Conservation (phyloP, 2,113 vertebrate species). For the Caloenas nicobarica region DNA sequence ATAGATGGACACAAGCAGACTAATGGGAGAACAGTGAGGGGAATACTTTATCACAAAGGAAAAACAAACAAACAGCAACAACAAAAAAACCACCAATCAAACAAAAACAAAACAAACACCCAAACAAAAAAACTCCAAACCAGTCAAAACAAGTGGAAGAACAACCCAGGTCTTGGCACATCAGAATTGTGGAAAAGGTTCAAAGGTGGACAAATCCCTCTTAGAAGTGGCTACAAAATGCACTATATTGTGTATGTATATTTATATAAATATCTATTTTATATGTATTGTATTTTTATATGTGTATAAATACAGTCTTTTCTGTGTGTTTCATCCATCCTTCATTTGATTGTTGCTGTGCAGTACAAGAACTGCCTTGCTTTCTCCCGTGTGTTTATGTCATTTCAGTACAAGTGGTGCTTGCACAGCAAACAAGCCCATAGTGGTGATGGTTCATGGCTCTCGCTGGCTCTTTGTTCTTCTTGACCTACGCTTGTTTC, state of each 20-base stretch:
- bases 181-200: neutral
- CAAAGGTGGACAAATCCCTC: neutral
- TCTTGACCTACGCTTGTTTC: neutral
- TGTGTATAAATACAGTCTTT: neutral
- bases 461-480: neutral
- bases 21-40: neutral
- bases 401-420: neutral
- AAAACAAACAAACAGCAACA: neutral
- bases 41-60: neutral
- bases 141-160: neutral
- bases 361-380: neutral
- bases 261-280: neutral
- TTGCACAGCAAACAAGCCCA: fast-evolving
- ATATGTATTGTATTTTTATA: neutral
- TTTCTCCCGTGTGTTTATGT: neutral
- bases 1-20: neutral
- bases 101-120: neutral
- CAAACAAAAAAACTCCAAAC: neutral
- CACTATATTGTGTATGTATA: fast-evolving
- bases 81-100: neutral
- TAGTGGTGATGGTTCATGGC: neutral
- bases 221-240: neutral
- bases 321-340: neutral
- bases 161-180: neutral
- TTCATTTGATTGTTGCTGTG: neutral